A percentile compares a stretch with the other conserved stretches of the same genome.
Evolutionary conservation across 2,797 vertebrate genomes (phyloP).

Genomic region (Clarias fuscus): DNA sequence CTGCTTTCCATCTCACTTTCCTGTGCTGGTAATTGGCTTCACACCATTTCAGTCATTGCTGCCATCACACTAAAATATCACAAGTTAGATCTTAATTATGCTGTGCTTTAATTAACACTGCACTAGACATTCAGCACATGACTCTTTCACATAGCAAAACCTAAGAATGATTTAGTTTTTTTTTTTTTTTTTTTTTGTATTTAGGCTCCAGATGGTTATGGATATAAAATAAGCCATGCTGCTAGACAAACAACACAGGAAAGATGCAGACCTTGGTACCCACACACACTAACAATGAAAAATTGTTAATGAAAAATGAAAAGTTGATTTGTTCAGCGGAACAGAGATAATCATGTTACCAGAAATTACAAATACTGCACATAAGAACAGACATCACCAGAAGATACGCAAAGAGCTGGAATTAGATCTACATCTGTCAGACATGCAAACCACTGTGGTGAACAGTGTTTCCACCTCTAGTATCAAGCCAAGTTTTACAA

Average conservation of each 20-base stretch:
- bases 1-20: slow-evolving; percentile 41
- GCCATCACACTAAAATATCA: slow-evolving; percentile 48
- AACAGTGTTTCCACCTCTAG: not conserved
- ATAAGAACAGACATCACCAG: not conserved
- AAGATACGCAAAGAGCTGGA: not conserved
- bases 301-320: no score
- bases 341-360: not conserved
- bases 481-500: not conserved
- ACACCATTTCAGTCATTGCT: slow-evolving; percentile 56
- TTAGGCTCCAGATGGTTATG: slow-evolving; percentile 10
- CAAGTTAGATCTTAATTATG: slow-evolving; percentile 58
- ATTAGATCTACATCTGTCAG: not conserved
- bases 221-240: slow-evolving; percentile 25
- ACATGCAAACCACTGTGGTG: not conserved
- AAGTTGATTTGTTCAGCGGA: not conserved
- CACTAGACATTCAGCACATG: slow-evolving; percentile 43
- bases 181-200: slow-evolving; percentile 4
- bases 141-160: slow-evolving; percentile 40
- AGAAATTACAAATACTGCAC: not conserved
- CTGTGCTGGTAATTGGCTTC: slow-evolving; percentile 58
- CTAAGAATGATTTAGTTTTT: slow-evolving; percentile 8
- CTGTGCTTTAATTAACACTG: slow-evolving; percentile 49
- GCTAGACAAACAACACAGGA: not conserved
- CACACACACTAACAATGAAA: not conserved
- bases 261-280: not conserved